Evolutionary conservation across 2,113 vertebrate species (phyloP).

Genomic region (Microcebus murinus): DNA sequence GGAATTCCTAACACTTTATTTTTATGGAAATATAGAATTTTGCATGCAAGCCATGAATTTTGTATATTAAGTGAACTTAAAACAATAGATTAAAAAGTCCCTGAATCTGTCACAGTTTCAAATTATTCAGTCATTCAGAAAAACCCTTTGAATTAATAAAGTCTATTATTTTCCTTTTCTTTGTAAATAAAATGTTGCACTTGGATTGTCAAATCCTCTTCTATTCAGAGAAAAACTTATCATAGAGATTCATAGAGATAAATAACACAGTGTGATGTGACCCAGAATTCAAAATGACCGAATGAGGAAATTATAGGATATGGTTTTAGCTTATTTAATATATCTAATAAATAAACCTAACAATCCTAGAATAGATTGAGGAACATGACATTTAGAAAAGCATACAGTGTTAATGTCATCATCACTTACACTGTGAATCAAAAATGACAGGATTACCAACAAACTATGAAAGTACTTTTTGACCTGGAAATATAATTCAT

Average conservation of each 20-base stretch:
- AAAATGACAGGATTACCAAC: background rate
- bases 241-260: background rate
- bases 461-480: slow-evolving; percentile 1
- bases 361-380: background rate
- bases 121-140: slow-evolving; percentile 25
- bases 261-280: background rate
- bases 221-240: slow-evolving; percentile 1
- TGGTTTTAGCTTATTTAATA: slow-evolving; percentile 21
- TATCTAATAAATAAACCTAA: slow-evolving; percentile 27
- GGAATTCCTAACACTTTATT: background rate
- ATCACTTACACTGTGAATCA: background rate
- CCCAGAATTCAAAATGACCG: background rate
- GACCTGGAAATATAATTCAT: slow-evolving; percentile 31
- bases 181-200: background rate
- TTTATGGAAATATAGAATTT: background rate
- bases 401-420: background rate
- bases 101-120: background rate
- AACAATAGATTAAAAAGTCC: background rate
- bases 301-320: background rate
- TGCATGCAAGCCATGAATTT: background rate
- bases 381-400: slow-evolving; percentile 35
- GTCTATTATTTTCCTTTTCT: background rate
- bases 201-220: slow-evolving; percentile 15
- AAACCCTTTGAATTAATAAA: background rate
- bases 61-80: background rate